Evolutionary conservation across 2,797 vertebrate species (phyloP).

Genomic region (Podarcis siculus): DNA sequence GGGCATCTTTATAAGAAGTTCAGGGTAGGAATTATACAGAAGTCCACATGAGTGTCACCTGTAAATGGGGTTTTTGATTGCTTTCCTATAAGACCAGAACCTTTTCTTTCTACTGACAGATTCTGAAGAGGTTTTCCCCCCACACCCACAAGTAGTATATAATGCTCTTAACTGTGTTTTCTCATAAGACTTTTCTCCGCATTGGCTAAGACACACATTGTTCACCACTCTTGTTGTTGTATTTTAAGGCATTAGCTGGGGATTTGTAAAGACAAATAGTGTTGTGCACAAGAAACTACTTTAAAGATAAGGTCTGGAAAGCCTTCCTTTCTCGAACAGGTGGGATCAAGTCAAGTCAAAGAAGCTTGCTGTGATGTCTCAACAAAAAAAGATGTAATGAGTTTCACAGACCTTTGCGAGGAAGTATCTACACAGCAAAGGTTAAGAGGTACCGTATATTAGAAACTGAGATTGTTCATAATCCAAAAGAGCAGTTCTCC

Average conservation of each 20-base stretch:
- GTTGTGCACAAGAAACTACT: neutral
- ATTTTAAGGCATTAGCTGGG: slow-evolving; percentile 2
- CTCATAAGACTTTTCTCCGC: neutral
- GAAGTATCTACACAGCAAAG: neutral
- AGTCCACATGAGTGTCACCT: neutral
- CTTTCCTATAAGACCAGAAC: neutral
- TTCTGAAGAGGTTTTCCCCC: slow-evolving; percentile 22
- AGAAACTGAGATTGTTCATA: neutral
- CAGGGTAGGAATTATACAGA: neutral
- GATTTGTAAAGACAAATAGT: slow-evolving; percentile 5
- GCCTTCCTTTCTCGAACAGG: neutral
- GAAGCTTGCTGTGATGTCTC: neutral
- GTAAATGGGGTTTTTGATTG: neutral
- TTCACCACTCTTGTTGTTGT: slow-evolving; percentile 4
- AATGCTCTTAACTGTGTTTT: slow-evolving; percentile 28
- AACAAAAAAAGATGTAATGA: neutral
- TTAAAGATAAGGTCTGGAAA: slow-evolving; percentile 33
- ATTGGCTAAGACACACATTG: neutral
- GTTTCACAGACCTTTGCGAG: neutral
- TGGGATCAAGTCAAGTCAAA: neutral
- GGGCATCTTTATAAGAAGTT: neutral
- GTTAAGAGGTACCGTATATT: neutral
- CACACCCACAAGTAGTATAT: neutral
- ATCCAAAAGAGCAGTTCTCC: neutral
- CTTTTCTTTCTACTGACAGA: slow-evolving; percentile 2